phyloP scores from a whole-genome alignment of 1,140 invertebrate species.

The Drosophila biarmipes region DNA sequence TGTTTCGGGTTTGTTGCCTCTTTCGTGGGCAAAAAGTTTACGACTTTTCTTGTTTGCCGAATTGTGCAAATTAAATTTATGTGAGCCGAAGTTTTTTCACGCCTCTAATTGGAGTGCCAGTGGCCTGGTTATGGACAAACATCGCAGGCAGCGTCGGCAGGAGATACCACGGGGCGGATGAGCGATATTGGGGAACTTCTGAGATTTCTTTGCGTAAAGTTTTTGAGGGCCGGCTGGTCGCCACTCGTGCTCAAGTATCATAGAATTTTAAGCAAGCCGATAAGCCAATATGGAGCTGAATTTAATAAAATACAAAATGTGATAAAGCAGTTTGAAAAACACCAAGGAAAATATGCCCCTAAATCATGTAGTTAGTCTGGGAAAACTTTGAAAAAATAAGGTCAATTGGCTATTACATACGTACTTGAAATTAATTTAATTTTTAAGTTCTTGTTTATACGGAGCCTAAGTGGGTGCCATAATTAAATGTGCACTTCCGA shows the following conservation, averaged over 20 bases:
- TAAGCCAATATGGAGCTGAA: constrained; percentile 17
- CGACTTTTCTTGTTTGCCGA: constrained; percentile 75
- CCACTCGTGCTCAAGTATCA: constrained; percentile 21
- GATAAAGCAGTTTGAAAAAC: background rate
- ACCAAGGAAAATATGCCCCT: background rate
- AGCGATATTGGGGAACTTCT: constrained; percentile 42
- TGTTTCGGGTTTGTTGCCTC: constrained; percentile 37
- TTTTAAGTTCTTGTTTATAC: no score
- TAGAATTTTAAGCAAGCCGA: constrained; percentile 16
- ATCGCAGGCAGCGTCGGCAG: constrained; percentile 7
- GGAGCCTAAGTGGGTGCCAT: no score
- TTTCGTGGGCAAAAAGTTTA: constrained; percentile 69
- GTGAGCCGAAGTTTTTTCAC: constrained; percentile 69
- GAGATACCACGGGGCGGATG: constrained; percentile 27
- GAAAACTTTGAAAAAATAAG: no score
- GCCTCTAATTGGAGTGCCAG: constrained; percentile 75
- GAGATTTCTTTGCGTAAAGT: constrained; percentile 39
- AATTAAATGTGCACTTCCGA: no score
- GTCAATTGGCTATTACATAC: no score
- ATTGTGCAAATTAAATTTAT: constrained; percentile 80
- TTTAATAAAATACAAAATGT: constrained; percentile 8
- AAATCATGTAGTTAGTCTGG: background rate
- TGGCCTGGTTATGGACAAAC: constrained; percentile 58
- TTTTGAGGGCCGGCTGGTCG: constrained; percentile 8
- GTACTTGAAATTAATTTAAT: no score